A percentile compares a stretch with the other conserved stretches of the same genome.
phyloP scores from a whole-genome alignment of 2,888 invertebrate genomes.

The Stenchaetothrips biformis region DNA sequence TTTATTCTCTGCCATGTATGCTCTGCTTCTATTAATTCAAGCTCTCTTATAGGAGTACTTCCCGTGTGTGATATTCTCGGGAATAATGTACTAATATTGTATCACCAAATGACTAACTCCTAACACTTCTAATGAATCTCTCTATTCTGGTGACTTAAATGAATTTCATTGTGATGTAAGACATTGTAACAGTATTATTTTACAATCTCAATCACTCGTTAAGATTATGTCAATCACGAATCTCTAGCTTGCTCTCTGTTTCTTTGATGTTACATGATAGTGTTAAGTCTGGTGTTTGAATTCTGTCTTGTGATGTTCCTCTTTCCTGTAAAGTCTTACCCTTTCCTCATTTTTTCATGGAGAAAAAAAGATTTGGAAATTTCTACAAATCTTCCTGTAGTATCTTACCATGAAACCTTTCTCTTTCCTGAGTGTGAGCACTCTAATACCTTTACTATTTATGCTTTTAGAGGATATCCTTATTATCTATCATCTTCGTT shows the following conservation, averaged over 20 bases:
- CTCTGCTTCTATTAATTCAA: not conserved
- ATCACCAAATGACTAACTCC: not conserved
- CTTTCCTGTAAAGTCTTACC: no score
- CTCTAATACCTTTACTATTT: no score
- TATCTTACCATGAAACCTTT: not conserved
- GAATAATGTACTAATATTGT: not conserved
- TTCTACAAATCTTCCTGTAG: not conserved
- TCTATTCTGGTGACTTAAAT: not conserved
- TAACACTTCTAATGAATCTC: not conserved
- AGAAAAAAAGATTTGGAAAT: not conserved
- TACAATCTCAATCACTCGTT: not conserved
- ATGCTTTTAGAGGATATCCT: no score
- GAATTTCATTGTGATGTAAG: not conserved
- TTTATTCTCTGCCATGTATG: not conserved
- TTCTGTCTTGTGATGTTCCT: no score
- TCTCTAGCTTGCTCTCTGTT: not conserved
- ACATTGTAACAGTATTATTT: not conserved
- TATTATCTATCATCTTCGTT: not conserved
- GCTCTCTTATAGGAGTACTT: not conserved
- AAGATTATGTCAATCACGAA: not conserved
- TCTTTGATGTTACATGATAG: not conserved
- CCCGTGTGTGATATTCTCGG: not conserved
- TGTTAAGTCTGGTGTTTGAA: not conserved
- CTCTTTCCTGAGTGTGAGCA: not conserved
- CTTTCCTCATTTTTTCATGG: no score